Evolutionary conservation across 53 echinoderm and acorn worm genomes (phyloP).

Genomic region (Echinometra lucunter): DNA sequence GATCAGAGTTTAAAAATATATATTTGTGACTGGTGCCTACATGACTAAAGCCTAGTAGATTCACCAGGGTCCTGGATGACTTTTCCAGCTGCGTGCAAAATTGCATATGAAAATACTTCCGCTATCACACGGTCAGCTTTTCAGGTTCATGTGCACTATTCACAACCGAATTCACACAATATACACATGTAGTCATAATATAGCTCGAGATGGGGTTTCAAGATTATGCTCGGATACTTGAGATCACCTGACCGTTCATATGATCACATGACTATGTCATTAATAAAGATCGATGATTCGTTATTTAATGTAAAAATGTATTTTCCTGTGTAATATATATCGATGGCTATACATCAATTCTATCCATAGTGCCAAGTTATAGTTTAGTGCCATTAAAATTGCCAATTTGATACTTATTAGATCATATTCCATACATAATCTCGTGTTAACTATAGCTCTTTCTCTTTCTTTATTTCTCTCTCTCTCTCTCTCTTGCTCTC

Average conservation of each 20-base stretch:
- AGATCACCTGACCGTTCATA: neutral
- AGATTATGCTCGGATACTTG: neutral
- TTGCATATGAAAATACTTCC: constrained; percentile 25
- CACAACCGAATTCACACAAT: neutral
- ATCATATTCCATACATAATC: neutral
- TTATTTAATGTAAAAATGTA: neutral
- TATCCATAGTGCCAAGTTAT: no score
- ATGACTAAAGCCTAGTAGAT: neutral
- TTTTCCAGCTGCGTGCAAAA: constrained; percentile 34
- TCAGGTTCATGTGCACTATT: constrained; percentile 42
- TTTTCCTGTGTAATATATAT: neutral
- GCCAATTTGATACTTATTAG: no score
- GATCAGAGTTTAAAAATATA: neutral
- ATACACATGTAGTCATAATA: neutral
- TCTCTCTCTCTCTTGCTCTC: neutral
- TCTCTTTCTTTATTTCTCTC: neutral
- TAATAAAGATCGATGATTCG: neutral
- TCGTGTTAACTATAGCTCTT: neutral
- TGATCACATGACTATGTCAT: neutral
- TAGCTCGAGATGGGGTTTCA: neutral
- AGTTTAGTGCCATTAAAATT: no score
- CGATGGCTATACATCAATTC: neutral
- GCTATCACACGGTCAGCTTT: neutral
- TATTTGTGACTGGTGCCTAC: neutral
- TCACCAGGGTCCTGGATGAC: neutral